Percentiles rank a stretch among this genome's conserved stretches.
These are phyloP conservation scores for Pyrochroa serraticornis DNA, from an alignment of 2,888 invertebrate species.

Conservation along the genomic window DNA sequence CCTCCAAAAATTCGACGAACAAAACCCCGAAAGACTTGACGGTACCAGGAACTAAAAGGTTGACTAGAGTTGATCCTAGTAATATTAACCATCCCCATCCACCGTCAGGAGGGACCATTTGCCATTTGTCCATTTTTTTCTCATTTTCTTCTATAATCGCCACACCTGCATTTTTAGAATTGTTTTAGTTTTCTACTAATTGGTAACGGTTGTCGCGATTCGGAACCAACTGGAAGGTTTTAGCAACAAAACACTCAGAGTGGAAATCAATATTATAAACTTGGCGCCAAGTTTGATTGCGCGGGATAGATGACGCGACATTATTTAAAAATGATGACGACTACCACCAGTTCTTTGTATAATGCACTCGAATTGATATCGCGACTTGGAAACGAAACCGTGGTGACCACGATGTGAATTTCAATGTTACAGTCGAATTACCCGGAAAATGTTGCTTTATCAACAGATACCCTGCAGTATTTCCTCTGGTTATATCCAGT, in stretches of 20 bases:
- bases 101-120: slow-evolving; percentile 82
- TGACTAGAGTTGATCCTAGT: slow-evolving; percentile 78
- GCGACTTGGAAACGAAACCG: no score
- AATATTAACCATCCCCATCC: slow-evolving; percentile 85
- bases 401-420: no score
- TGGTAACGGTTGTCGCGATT: not conserved
- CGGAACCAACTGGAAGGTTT: not conserved
- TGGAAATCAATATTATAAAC: slow-evolving; percentile 21
- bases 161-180: slow-evolving; percentile 42
- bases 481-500: slow-evolving; percentile 11
- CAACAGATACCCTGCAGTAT: not conserved
- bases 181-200: not conserved
- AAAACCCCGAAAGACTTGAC: slow-evolving; percentile 88
- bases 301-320: no score
- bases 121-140: slow-evolving; percentile 63
- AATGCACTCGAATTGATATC: no score
- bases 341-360: slow-evolving; percentile 9
- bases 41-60: slow-evolving; percentile 84
- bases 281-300: slow-evolving; percentile 24
- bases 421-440: no score
- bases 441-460: no score
- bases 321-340: slow-evolving; percentile 14
- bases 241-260: not conserved
- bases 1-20: slow-evolving; percentile 80
- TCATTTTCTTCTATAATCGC: slow-evolving; percentile 48